Conservation (phyloP, 2,113 vertebrate genomes). For the Grammomys surdaster region DNA sequence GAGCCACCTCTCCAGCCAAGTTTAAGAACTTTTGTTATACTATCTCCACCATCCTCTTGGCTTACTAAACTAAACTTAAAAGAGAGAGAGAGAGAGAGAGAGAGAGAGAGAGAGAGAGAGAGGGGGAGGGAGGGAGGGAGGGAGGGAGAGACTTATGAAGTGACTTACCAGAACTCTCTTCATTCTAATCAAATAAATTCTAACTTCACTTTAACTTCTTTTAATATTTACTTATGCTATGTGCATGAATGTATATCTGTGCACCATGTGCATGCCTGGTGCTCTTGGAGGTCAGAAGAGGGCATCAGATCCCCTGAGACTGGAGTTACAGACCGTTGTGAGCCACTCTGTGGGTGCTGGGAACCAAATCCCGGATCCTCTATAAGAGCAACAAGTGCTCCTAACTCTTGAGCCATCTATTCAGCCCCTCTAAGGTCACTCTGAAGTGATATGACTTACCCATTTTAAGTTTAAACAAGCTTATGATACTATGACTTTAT, state of each 20-base stretch:
- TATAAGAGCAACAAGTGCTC: neutral
- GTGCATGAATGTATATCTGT: neutral
- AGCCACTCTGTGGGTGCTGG: neutral
- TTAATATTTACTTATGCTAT: neutral
- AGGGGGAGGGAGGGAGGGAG: too few relatives aligned
- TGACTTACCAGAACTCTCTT: constrained; percentile 36
- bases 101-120: neutral
- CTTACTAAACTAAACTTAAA: neutral
- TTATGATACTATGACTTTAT: constrained; percentile 55
- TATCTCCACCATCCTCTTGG: constrained; percentile 4
- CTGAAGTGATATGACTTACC: constrained; percentile 45
- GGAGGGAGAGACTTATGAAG: constrained; percentile 6
- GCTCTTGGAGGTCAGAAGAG: neutral
- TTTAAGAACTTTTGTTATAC: constrained; percentile 2
- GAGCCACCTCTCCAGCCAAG: too few relatives aligned
- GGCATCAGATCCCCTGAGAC: neutral
- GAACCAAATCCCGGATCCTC: neutral
- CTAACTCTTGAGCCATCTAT: neutral
- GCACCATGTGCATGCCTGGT: neutral
- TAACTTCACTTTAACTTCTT: constrained; percentile 24
- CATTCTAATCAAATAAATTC: constrained; percentile 47
- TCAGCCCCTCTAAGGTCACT: neutral
- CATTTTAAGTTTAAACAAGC: constrained; percentile 31
- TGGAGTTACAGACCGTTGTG: neutral
- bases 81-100: neutral